A percentile compares a stretch with the other conserved stretches of the same genome.
phyloP scores from a whole-genome alignment of 2,797 vertebrate genomes.

The Chaetodon trifasciatus region DNA sequence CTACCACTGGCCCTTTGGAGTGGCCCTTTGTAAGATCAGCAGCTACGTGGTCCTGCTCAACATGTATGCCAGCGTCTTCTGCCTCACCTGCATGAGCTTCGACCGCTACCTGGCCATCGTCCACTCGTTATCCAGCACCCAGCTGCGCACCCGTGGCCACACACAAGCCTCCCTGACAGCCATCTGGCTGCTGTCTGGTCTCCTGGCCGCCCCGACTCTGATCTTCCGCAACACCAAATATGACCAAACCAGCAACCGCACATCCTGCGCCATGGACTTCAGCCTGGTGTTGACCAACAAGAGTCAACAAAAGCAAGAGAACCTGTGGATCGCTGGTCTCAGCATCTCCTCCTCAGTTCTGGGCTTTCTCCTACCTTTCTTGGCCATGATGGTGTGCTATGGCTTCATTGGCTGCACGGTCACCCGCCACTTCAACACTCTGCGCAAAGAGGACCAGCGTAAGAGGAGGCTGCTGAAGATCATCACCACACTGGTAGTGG shows the following conservation, averaged over 20 bases:
- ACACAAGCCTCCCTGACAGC: conserved; percentile 78
- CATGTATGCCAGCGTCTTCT: conserved; percentile 95
- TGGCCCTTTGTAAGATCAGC: conserved; percentile 92
- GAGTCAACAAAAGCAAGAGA: conserved; percentile 61
- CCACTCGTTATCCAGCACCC: conserved; percentile 87
- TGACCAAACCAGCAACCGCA: conserved; percentile 78
- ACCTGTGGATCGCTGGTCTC: conserved; percentile 86
- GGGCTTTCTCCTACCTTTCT: conserved; percentile 90
- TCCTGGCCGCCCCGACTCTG: conserved; percentile 89
- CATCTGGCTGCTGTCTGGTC: conserved; percentile 89
- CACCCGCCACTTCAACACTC: conserved; percentile 87
- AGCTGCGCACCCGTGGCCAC: conserved; percentile 83
- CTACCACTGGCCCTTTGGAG: conserved; percentile 94
- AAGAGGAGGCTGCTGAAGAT: conserved; percentile 90
- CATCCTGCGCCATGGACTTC: conserved; percentile 90
- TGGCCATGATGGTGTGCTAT: conserved; percentile 92
- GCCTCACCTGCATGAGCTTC: conserved; percentile 93
- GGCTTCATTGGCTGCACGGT: conserved; percentile 88
- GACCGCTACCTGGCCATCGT: conserved; percentile 93
- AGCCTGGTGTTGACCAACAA: conserved; percentile 73
- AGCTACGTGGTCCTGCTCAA: conserved; percentile 92
- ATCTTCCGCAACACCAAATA: conserved; percentile 88
- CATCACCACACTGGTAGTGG: conserved; percentile 89
- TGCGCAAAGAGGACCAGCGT: conserved; percentile 85
- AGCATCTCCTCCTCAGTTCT: conserved; percentile 89